phyloP scores from a whole-genome alignment of 1,140 invertebrate genomes.

The Pinna nobilis region DNA sequence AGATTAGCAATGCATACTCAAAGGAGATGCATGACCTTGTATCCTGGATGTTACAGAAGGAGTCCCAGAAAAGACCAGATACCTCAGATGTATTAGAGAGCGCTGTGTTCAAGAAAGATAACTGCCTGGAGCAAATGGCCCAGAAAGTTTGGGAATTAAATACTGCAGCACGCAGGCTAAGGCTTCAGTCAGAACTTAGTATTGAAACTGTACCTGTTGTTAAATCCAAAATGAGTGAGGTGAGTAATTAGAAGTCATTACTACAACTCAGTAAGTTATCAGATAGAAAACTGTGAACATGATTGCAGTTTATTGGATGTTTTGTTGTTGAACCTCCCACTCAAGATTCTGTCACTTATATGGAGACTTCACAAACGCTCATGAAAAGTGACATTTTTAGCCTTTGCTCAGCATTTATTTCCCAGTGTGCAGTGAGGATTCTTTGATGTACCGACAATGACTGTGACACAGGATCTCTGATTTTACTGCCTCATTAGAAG shows the following conservation, averaged over 20 bases:
- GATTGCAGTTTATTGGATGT: too few relatives aligned
- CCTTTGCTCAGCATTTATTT: not conserved
- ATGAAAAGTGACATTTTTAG: not conserved
- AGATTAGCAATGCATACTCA: slow-evolving; percentile 63
- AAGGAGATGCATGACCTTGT: slow-evolving; percentile 62
- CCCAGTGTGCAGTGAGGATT: too few relatives aligned
- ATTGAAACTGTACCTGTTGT: slow-evolving; percentile 66
- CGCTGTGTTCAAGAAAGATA: slow-evolving; percentile 43
- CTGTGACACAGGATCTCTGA: too few relatives aligned
- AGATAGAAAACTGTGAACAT: too few relatives aligned
- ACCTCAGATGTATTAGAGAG: slow-evolving; percentile 61
- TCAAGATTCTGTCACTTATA: too few relatives aligned
- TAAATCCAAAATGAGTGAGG: slow-evolving; percentile 68
- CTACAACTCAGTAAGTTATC: too few relatives aligned
- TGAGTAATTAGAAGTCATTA: too few relatives aligned
- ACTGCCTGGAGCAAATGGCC: slow-evolving; percentile 49
- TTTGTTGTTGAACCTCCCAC: too few relatives aligned
- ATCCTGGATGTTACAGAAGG: slow-evolving; percentile 67
- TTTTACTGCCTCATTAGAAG: too few relatives aligned
- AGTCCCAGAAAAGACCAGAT: slow-evolving; percentile 60
- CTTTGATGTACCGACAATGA: too few relatives aligned
- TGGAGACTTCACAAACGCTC: too few relatives aligned
- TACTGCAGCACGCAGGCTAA: slow-evolving; percentile 56
- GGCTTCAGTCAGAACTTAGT: slow-evolving; percentile 52
- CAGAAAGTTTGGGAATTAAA: slow-evolving; percentile 69